These are phyloP conservation scores for Andrena marginata DNA, from an alignment of 2,888 invertebrate species.

Conservation along the genomic window DNA sequence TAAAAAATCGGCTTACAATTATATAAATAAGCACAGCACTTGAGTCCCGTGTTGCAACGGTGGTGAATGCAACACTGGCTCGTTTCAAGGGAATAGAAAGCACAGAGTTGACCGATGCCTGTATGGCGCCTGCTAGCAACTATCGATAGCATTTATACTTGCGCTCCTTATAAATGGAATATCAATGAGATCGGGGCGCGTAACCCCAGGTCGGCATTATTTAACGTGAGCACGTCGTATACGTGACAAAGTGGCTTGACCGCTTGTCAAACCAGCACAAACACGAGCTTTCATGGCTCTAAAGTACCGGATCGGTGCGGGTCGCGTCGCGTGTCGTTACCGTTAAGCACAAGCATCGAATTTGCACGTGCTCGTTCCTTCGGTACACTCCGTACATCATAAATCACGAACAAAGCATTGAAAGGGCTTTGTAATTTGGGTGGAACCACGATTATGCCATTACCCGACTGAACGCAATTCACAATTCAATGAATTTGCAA, in stretches of 20 bases:
- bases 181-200: constrained; percentile 63
- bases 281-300: constrained; percentile 58
- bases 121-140: constrained; percentile 45
- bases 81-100: constrained; percentile 42
- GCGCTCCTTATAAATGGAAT: constrained; percentile 58
- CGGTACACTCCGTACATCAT: constrained; percentile 38
- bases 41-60: no score
- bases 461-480: not conserved
- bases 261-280: constrained; percentile 65
- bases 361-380: constrained; percentile 60
- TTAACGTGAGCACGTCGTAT: constrained; percentile 67
- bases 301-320: constrained; percentile 56
- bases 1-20: not conserved
- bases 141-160: constrained; percentile 47
- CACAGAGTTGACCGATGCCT: constrained; percentile 2
- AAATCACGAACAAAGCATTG: constrained; percentile 44
- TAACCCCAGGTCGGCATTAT: constrained; percentile 67
- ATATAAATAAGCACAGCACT: not conserved
- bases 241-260: constrained; percentile 68
- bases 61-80: not conserved
- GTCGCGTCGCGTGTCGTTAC: constrained; percentile 60
- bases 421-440: constrained; percentile 47
- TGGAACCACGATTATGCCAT: constrained; percentile 34
- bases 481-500: not conserved
- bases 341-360: constrained; percentile 63